Base-by-base conservation (phyloP, 2,888 invertebrate genomes). In the Drepana falcataria region DNA sequence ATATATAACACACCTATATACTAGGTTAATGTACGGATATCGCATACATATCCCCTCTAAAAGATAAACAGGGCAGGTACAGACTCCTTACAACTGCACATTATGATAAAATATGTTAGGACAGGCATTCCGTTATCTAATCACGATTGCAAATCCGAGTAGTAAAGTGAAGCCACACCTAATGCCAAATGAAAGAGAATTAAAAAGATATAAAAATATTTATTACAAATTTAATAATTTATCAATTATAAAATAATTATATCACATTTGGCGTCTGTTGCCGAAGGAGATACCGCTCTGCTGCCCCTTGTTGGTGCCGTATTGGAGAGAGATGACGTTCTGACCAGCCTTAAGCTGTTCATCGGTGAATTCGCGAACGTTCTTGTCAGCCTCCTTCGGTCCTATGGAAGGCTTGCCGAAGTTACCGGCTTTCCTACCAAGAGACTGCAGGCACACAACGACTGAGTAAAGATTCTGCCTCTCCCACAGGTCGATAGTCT, bases 401-500 rank as follows among this genome's bases (percentile, higher is more conserved):
- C 99, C 99, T 77, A 98, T 96, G 48, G 95, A 94, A 4, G 98
- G 96, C 81, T 96, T 95, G 40, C 96, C 96, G 73, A 92, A 96
- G 77, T 95, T 95, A 37, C 94, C 94, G 52, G 95, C 96, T 93
- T 99, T 99, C 86, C 99, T 94, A 49, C 98, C 99, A 63, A 99
- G 92, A 0, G 99, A 97, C 82, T 98, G 97, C 64, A 99, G 91
- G 81, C 98, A 98, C 74, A 96, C 96, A 54, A 99, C 95, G 44
- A 99, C 99, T n/a, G 98, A 97, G 81, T 97, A 97, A 59, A 99
- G 93, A 83, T 99, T 99, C 87, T 98, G 97, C 77, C 95, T 94
- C 86, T 99, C 99, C 96, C 98, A 99, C 53, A 99, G 93, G 85
- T 99, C 99, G 51, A 98, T 98, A n/a, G 98, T 99, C 88, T 98